Base-by-base conservation (phyloP, 2,888 invertebrate species). In the Eristalinus sepulchralis region DNA sequence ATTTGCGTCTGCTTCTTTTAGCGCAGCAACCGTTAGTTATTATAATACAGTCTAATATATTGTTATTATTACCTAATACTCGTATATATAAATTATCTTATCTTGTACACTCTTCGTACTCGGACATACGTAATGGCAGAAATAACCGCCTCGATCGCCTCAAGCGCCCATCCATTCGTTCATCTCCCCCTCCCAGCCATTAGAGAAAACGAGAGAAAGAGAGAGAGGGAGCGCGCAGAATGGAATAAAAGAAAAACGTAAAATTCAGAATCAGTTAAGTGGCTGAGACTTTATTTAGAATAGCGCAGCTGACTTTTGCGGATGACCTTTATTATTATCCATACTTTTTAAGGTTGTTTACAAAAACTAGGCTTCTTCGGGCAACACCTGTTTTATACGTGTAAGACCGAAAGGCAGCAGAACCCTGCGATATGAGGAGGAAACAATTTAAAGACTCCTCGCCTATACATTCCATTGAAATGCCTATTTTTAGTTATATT, bases 401-500 rank as follows among this genome's bases (percentile, higher is more conserved):
- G 20, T 39, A 72, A 71, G 71, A 70, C 84, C 67, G 31, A 67
- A 27, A 53, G 1, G 39, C 8, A 9, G 55, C 53, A 36, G 64
- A 31, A 76, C 70, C 75, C 73, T 75, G 62, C 80, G 80, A 70
- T 76, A 67, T 72, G 64, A 36, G 70, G 57, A 8, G 47, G 24
- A 62, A 33, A 68, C 53, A 83, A 86, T 67, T 83, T 83, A 71
- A 71, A 79, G 71, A 83, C 75, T 66, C 22, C 64, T 66, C 53
- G 66, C 78, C 78, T 67, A 63, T 70, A 75, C 86, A 86, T 86
- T 83, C 73, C 78, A 79, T 67, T 71, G 5, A 86, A 78, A 86
- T 83, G 75, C 78, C 83, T 86, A 86, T 86, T 86, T 83, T 75
- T 86, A 86, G 83, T 83, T 83, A 83, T 83, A 73, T 83, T 72